phyloP scores from a whole-genome alignment of 2,113 vertebrate genomes.

The Heptranchias perlo region DNA sequence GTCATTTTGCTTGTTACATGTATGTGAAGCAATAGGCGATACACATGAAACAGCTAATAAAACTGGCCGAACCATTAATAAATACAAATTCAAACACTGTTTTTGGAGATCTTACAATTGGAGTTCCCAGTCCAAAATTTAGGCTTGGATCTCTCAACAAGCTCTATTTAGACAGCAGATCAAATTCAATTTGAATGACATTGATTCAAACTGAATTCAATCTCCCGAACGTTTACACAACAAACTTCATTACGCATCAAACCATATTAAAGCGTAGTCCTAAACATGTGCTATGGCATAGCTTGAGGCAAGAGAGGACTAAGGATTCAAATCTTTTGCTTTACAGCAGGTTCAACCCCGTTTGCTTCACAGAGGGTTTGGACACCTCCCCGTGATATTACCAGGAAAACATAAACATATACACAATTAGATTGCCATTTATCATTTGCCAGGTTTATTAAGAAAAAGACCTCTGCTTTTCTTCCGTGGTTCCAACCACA shows the following conservation, averaged over 20 bases:
- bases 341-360: not conserved
- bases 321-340: slow-evolving; percentile 5
- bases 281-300: not conserved
- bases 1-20: not conserved
- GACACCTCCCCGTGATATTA: not conserved
- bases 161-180: not conserved
- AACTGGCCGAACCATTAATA: not conserved
- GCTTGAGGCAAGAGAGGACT: not conserved
- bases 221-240: slow-evolving; percentile 8
- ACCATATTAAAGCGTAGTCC: not conserved
- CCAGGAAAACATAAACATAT: not conserved
- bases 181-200: not conserved
- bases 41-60: not conserved
- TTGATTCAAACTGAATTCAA: not conserved
- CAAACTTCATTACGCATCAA: not conserved
- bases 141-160: not conserved
- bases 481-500: not conserved
- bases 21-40: not conserved
- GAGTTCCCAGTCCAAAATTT: not conserved
- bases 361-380: not conserved
- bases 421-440: not conserved
- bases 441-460: not conserved
- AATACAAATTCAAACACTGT: not conserved
- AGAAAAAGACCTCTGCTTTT: not conserved
- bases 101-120: not conserved